Evolutionary conservation across 2,113 vertebrate genomes (phyloP), one percentile per base, ranked within the genome.

Genomic region (Rhabdornis inornatus): DNA sequence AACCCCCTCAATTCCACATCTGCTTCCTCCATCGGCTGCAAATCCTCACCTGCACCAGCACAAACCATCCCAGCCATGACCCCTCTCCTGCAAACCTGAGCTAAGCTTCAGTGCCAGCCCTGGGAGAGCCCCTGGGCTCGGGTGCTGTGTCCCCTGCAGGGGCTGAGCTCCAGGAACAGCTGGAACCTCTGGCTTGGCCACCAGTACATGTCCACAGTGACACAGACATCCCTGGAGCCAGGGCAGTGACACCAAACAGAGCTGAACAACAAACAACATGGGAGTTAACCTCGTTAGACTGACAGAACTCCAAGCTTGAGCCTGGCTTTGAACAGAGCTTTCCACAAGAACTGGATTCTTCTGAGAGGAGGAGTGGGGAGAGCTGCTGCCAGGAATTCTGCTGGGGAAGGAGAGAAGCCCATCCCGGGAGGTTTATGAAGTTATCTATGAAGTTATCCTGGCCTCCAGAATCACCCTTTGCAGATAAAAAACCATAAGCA

Each of bases 151-250:
- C 13, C 49, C 56, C 47, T 2, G 0, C 13, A 39, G 15, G 15
- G 52, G 57, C 31, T 1, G 6, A 20, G 83, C 64, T 59, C 70
- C 24, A 0, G 75, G n/a, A 40, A 22, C 47, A 56, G 31, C 60
- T 4, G 1, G 13, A 22, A 37, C 4, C 9, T 6, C 47, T 1
- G 35, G 7, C 66, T 6, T 1, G 7, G 69, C 85, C 25, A 1
- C 18, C 0, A n/a, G n/a, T 33, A 2, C 3, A 7, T 0, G 0
- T 0, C 4, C 45, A 1, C 40, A 4, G 75, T 0, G n/a, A 25
- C 68, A 40, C 17, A 2, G 42, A 20, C 2, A 0, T 7, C 28
- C 45, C 84, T 69, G 40, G 60, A 37, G 82, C 40, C 94, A 53
- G 18, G 31, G 76, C 61, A 49, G 75, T 9, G 68, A 45, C 61